Base-by-base conservation (phyloP, 2,888 invertebrate genomes). In the Salticus scenicus region DNA sequence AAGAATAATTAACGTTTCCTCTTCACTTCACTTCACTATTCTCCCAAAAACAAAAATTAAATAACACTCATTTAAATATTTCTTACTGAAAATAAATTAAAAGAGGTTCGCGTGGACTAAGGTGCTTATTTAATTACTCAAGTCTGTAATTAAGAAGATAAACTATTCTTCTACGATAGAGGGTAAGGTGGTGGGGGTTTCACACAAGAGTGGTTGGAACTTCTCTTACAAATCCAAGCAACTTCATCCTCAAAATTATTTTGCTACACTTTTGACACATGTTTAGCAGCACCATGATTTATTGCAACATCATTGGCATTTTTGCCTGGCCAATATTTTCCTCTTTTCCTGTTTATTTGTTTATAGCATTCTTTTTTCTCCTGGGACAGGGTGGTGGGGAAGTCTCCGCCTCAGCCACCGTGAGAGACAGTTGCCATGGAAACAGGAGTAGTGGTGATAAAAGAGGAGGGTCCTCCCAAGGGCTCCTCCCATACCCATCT, bases 351-450 rank as follows among this genome's bases (percentile, higher is more conserved):
- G 74, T 81, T 81, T 84, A 84, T 83, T 83, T 77, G 83, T 84
- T 84, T 84, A 84, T 84, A 66, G 67, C 37, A 57, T 37, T 78
- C 51, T 72, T 71, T 76, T 20, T 17, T 47, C 57, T 42, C 71
- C 64, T 24, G 24, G 24, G 17, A 33, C 14, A 41, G 63, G 42
- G 72, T 14, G 20, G 31, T 28, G 31, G 66, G 42, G 27, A 42
- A 20, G 66, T 66, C 70, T 69, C 64, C 70, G 70, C 70, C 70
- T 71, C 47, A 57, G 84, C 74, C 33, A 79, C 78, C 63, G 67
- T 85, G 84, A 85, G 84, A 79, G 84, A 85, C 84, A 79, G 84
- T 85, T 79, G 41, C 84, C 74, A 85, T 85, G 79, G 79, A n/a
- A 70, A 85, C 84, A 20, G 70, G 78, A 85, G 84, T 85, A 79